These are phyloP conservation scores for Drosophila orosa DNA, from an alignment of 1,140 invertebrate species.

Conservation along the genomic window DNA sequence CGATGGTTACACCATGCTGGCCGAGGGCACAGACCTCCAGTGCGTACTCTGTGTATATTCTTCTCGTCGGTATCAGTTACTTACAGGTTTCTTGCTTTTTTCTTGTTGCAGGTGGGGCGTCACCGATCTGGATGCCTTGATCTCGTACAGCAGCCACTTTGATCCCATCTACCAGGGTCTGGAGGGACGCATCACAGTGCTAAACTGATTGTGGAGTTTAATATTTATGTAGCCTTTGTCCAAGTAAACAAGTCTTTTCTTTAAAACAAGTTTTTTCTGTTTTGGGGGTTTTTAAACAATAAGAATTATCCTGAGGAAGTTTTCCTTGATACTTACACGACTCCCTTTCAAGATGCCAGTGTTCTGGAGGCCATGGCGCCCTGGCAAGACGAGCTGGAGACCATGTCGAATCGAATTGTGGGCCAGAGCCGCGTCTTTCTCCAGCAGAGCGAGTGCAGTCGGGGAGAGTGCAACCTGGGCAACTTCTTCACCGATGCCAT, in stretches of 20 bases:
- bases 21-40: slow-evolving; percentile 63
- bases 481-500: slow-evolving; percentile 90
- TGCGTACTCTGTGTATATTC: slow-evolving; percentile 20
- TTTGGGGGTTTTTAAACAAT: background rate
- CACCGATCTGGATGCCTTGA: slow-evolving; percentile 71
- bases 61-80: background rate
- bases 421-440: slow-evolving; percentile 86
- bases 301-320: background rate
- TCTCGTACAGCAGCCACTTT: slow-evolving; percentile 56
- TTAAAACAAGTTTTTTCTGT: background rate
- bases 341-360: slow-evolving; percentile 34
- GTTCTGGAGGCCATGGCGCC: slow-evolving; percentile 85
- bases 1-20: slow-evolving; percentile 86
- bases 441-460: slow-evolving; percentile 86
- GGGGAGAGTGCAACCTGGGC: slow-evolving; percentile 90
- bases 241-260: slow-evolving; percentile 5
- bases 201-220: slow-evolving; percentile 29
- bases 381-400: slow-evolving; percentile 87
- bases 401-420: slow-evolving; percentile 85
- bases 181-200: slow-evolving; percentile 83
- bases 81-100: background rate
- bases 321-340: background rate
- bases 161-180: slow-evolving; percentile 74
- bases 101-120: slow-evolving; percentile 33
- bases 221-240: background rate